phyloP scores from a whole-genome alignment of 2,113 vertebrate species.

The Pygoscelis adeliae region DNA sequence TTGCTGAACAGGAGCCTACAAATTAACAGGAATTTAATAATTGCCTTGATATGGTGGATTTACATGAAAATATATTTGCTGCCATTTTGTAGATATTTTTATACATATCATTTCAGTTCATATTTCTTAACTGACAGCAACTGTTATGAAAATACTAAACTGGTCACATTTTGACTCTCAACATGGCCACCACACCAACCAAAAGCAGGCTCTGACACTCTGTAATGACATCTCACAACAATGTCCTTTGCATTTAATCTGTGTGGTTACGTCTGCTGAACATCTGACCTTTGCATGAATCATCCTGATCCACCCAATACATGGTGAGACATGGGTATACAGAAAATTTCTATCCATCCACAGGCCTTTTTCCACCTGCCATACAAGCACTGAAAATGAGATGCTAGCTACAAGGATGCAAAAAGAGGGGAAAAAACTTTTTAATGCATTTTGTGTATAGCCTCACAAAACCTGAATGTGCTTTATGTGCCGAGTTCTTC shows the following conservation, averaged over 20 bases:
- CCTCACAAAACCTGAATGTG: not conserved
- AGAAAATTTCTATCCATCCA: not conserved
- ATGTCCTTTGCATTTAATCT: not conserved
- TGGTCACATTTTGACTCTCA: not conserved
- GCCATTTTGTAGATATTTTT: not conserved
- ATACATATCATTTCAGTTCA: not conserved
- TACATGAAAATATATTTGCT: not conserved
- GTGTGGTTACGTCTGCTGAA: not conserved
- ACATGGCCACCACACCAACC: not conserved
- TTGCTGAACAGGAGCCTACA: not conserved
- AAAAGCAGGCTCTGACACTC: not conserved
- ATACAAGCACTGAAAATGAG: not conserved
- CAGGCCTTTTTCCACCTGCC: not conserved
- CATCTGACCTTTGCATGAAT: not conserved
- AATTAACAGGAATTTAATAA: not conserved
- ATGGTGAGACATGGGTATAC: fast-evolving
- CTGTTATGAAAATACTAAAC: not conserved
- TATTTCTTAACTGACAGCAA: not conserved
- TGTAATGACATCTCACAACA: fast-evolving
- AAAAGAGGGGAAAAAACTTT: not conserved
- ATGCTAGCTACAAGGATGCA: not conserved
- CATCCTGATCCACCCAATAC: not conserved
- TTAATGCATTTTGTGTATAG: not conserved
- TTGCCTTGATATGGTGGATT: not conserved
- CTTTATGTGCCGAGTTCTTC: not conserved